Evolutionary conservation across 1,140 invertebrate species (phyloP).

Genomic region (Diprion similis): DNA sequence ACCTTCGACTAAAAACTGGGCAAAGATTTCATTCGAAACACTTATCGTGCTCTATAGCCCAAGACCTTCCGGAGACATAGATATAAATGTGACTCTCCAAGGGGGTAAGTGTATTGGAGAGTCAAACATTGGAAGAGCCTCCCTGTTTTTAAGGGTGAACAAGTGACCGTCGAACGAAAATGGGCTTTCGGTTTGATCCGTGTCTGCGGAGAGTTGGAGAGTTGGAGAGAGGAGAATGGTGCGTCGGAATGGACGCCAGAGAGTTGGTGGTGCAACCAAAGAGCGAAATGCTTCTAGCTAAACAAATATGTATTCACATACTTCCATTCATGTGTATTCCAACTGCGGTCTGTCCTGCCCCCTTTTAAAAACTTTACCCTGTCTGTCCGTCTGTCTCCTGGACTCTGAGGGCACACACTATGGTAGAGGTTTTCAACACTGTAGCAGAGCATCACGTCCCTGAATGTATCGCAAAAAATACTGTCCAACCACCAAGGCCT

Average conservation of each 20-base stretch:
- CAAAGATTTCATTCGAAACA: too few species aligned
- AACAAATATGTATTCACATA: conserved; percentile 15
- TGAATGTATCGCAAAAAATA: too few species aligned
- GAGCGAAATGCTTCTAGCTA: conserved; percentile 14
- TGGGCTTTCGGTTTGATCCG: background rate
- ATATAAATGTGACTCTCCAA: too few species aligned
- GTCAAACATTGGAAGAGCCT: too few species aligned
- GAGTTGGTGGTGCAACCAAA: conserved; percentile 4
- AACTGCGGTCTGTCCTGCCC: background rate
- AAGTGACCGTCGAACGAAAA: background rate
- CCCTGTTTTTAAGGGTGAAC: background rate
- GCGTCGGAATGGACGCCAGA: background rate
- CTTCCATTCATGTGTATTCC: conserved; percentile 11
- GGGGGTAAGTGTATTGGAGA: too few species aligned
- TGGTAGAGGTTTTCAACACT: background rate
- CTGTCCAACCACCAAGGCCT: background rate
- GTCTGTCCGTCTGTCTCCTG: background rate
- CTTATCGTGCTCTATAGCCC: too few species aligned
- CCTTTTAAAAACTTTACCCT: conserved; percentile 7
- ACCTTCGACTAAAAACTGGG: too few species aligned
- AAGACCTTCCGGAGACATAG: too few species aligned
- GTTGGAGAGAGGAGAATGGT: background rate
- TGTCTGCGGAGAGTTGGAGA: background rate
- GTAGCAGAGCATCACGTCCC: too few species aligned
- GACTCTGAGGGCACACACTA: background rate